Evolutionary conservation across 2,888 invertebrate species (phyloP), one percentile per base, ranked within the genome.

Genomic region (Apoderus coryli): DNA sequence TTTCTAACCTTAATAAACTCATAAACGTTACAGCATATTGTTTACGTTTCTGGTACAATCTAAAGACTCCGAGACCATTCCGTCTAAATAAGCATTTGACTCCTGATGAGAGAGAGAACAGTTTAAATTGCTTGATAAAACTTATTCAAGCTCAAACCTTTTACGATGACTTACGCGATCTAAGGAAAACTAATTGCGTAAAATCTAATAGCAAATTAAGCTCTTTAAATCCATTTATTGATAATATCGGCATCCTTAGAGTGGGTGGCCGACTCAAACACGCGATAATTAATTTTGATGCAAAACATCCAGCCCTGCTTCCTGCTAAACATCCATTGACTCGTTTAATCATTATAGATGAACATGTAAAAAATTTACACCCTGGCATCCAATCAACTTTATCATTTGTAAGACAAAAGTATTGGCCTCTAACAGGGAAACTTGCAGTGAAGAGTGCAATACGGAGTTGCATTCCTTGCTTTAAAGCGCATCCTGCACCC

Each of bases 401-500:
- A 16, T 16, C 19, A 6, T 16, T 16, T 9, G 19, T 16, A 9
- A 16, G 19, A 16, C 19, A 16, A 16, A 16, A 16, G 6, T 6
- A 7, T 16, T 16, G 19, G 19, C 19, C 19, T 16, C 6, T 16
- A 16, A 6, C 6, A 7, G 19, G 19, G 6, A 16, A 16, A 16
- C 9, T 9, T 9, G 6, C 9, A 16, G 19, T 16, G 6, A 16
- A 24, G 24, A 10, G 10, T 6, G 9, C 6, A 11, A 6, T 24
- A 24, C 9, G 10, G 10, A 24, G n/a, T n/a, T 43, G 36, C 31
- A 13, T 37, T 3, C n/a, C 12, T 10, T 43, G 41, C 30, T 41
- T 38, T 16, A 29, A 29, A 12, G 29, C 25, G 7, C 28, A 29
- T 11, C 34, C 38, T 4, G 19, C 16, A n/a, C 15, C 10, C 6